These are phyloP conservation scores for Phrynocephalus guinanensis DNA, from an alignment of 2,797 vertebrate genomes.

Conservation along the genomic window DNA sequence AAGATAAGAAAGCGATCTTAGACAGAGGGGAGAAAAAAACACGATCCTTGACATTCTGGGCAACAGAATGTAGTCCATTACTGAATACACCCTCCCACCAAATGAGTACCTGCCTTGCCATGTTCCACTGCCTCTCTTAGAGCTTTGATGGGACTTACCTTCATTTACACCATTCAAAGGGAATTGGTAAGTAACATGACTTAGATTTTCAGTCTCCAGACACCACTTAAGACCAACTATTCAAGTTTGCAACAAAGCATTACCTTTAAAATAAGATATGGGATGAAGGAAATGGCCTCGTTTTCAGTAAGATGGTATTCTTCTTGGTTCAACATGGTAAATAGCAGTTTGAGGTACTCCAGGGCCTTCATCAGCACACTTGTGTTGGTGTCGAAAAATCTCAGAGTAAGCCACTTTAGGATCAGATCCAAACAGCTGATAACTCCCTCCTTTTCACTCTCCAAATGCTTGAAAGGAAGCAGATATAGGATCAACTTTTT, in stretches of 20 bases:
- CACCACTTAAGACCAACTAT: background rate
- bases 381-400: constrained; percentile 99
- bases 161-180: background rate
- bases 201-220: background rate
- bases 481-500: background rate
- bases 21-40: too few relatives aligned
- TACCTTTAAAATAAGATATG: constrained; percentile 96
- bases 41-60: too few relatives aligned
- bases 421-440: constrained; percentile 93
- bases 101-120: background rate
- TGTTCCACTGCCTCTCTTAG: background rate
- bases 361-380: constrained; percentile 96
- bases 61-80: background rate
- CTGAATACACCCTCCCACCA: background rate
- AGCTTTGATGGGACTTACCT: background rate
- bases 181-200: background rate
- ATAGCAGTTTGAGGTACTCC: constrained; percentile 95
- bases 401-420: constrained; percentile 95
- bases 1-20: background rate
- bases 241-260: background rate
- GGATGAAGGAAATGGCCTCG: constrained; percentile 94
- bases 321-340: constrained; percentile 88
- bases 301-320: constrained; percentile 95
- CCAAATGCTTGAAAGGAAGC: constrained; percentile 85
- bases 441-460: constrained; percentile 91